phyloP scores from a whole-genome alignment of 2,113 vertebrate genomes.

The Tilapia sparmanii region DNA sequence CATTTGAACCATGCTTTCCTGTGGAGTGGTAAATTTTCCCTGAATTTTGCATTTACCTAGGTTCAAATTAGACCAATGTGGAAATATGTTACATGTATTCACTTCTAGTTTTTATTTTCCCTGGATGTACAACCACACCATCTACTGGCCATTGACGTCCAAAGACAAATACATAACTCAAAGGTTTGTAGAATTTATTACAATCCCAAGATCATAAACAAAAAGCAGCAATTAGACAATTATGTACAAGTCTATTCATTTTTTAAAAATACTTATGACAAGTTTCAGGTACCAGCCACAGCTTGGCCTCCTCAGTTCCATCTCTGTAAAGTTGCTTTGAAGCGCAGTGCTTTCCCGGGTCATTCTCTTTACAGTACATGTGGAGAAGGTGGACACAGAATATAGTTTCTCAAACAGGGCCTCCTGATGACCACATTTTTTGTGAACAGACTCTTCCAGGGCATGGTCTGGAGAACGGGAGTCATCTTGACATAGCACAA shows the following conservation, averaged over 20 bases:
- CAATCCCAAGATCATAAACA: constrained; percentile 75
- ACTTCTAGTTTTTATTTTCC: background rate
- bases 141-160: background rate
- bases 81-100: background rate
- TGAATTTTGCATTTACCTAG: background rate
- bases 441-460: background rate
- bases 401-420: background rate
- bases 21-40: background rate
- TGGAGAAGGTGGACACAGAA: background rate
- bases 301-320: constrained; percentile 11
- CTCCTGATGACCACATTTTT: background rate
- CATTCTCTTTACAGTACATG: background rate
- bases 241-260: constrained; percentile 70
- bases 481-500: background rate
- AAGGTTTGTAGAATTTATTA: constrained; percentile 77
- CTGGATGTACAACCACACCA: background rate
- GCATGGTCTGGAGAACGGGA: constrained; percentile 22
- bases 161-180: constrained; percentile 8
- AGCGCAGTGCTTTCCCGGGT: background rate
- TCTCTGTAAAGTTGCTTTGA: constrained; percentile 33
- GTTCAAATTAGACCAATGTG: background rate
- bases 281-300: constrained; percentile 27
- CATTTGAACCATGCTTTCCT: background rate
- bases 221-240: constrained; percentile 74
- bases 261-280: constrained; percentile 61